phyloP scores from a whole-genome alignment of 2,113 vertebrate species.

The Phyllopteryx taeniolatus region DNA sequence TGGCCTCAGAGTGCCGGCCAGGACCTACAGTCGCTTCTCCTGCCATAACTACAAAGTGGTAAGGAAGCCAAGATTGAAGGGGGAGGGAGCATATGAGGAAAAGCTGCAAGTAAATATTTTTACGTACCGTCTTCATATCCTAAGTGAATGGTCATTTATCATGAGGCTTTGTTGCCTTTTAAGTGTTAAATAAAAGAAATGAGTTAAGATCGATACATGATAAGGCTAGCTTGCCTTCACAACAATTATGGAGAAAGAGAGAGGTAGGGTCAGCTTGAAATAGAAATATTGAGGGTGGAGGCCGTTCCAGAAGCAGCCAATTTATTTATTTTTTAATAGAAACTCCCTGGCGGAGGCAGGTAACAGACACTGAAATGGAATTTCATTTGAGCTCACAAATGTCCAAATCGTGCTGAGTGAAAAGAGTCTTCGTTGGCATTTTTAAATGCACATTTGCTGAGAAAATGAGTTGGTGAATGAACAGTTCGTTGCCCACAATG shows the following conservation, averaged over 20 bases:
- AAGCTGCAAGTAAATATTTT: neutral
- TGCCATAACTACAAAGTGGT: conserved; percentile 84
- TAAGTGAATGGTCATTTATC: neutral
- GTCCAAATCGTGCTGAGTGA: neutral
- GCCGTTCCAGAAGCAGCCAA: conserved; percentile 28
- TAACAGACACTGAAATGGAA: conserved; percentile 13
- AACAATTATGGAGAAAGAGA: conserved; percentile 12
- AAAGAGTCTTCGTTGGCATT: conserved; percentile 2
- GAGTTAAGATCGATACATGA: neutral
- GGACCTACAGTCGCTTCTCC: conserved; percentile 81
- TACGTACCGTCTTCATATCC: neutral
- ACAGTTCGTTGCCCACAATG: conserved; percentile 23
- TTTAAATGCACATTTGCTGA: conserved; percentile 23
- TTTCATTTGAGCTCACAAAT: conserved; percentile 17
- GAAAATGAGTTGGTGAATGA: conserved; percentile 40
- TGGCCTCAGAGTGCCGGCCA: conserved; percentile 71
- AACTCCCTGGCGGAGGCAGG: conserved; percentile 14
- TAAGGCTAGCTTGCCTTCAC: neutral
- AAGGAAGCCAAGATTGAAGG: conserved; percentile 53
- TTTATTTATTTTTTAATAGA: conserved; percentile 48
- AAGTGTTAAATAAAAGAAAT: neutral
- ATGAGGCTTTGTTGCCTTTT: neutral
- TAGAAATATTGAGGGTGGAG: conserved; percentile 41
- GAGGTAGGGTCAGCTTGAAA: conserved; percentile 50
- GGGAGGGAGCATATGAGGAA: neutral